Evolutionary conservation across 2,888 invertebrate species (phyloP), one percentile per base, ranked within the genome.

Genomic region (Himalopsyche kuldschensis): DNA sequence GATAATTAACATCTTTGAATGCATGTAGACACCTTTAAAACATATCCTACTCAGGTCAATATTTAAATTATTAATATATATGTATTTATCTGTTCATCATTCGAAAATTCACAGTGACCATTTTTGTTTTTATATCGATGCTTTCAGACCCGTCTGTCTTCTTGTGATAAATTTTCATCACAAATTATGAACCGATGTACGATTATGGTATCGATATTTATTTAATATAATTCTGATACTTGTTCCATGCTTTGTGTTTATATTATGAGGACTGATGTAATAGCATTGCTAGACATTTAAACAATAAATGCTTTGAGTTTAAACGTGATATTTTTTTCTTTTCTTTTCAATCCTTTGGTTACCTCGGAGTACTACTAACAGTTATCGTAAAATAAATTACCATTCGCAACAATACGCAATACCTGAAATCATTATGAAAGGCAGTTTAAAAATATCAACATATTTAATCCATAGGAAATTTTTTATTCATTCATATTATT

Each of bases 11-110:
- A 55, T 3, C 24, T 24, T 55, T 24, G 20, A 24, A 55, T n/a
- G 3, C n/a, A 55, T 8, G 11, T 24, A 24, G 55, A 55, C 55
- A 55, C 55, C 1, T 20, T 75, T 31, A 11, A 55, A 78, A 82
- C 82, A 82, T 82, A 82, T 82, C 82, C 82, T 82, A 78, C 31
- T 41, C 63, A 31, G 82, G 78, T 82, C 78, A 55, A 82, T 20
- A 55, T 20, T 55, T 20, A n/a, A 55, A 55, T 55, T 55, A 55
- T 20, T 20, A n/a, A 55, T 55, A 20, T 55, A 20, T n/a, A 48
- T 55, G 3, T 24, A 15, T 20, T 20, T 55, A 55, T 55, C n/a
- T 55, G 17, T 24, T 3, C 55, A 41, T 41, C 41, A 20, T 55
- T 55, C 55, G n/a, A 20, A 24, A 55, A 55, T 55, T 55, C 20